Base-by-base conservation (phyloP, 2,113 vertebrate genomes). In the Xiphophorus couchianus region DNA sequence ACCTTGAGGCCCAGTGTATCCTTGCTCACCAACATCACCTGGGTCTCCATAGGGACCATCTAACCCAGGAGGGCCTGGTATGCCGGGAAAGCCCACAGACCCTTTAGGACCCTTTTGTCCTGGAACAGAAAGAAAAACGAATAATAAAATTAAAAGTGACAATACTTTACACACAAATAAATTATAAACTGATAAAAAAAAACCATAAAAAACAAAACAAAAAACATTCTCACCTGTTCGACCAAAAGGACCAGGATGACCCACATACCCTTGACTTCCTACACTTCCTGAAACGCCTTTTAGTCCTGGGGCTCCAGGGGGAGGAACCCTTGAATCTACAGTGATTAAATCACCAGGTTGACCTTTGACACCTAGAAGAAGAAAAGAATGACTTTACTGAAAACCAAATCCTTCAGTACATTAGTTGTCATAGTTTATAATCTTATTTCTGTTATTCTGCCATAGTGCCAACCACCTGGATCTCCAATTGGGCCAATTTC, bases 1-100 rank as follows among this genome's bases (percentile, higher is more conserved):
- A 92, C 91, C 91, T 84, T 91, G 82, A 64, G 66, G 72, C 58
- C 90, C 91, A 54, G 31, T 11, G 75, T 86, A 91, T 71, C 91
- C 91, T 39, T 0, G 29, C 19, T 68, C 77, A 39, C 91, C 90
- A 77, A 3, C 15, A 76, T 87, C 69, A 35, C 91, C 91, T 51
- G 69, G 44, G 29, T 91, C 82, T 66, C 91, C 91, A 73, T 70
- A 25, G 39, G 29, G 63, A 60, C 91, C 90, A 28, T 70, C 33
- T 33, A 0, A n/a, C 62, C 91, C 90, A 64, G 80, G 63, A 74
- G 68, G 76, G 69, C 91, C 91, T 48, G 9, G 28, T 35, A 2
- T 11, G 25, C 91, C 90, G 37, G 76, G 48, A 0, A 3, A 2
- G 4, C 91, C 90, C 3, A 31, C 0, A 65, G 27, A 67, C 6